Evolutionary conservation across 1,140 invertebrate genomes (phyloP), one percentile per base, ranked within the genome.

Genomic region (Geopemphigus sp.): DNA sequence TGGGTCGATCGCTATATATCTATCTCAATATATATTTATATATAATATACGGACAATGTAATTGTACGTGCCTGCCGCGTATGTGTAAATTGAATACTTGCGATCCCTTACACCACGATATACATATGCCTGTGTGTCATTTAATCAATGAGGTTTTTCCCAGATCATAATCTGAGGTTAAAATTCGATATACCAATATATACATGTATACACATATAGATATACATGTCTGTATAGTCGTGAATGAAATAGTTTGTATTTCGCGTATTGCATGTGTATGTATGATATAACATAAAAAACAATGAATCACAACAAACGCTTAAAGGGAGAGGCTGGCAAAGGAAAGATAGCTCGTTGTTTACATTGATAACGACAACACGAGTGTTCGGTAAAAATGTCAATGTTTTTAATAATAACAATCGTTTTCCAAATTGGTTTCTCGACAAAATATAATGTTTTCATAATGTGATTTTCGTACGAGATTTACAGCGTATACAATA

Each of bases 391-490:
- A 19, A 5, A n/a, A n/a, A 22, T n/a, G 29, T n/a, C 26, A 10
- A n/a, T 17, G 3, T 68, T 68, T 68, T 39, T 4, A 39, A 39
- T 39, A 39, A 8, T 4, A 12, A 50, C 24, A 19, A 50, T 50
- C 66, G 66, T 26, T 68, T 68, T 19, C 22, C 66, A 22, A 50
- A 17, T 68, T 45, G 45, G 39, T 68, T 47, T 47, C n/a, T 11
- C 64, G n/a, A 32, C 8, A 8, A 39, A 39, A 50, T 50, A 50
- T 14, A 50, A 50, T 50, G 8, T 66, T 59, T n/a, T 32, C 29
- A 76, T 56, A 17, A n/a, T n/a, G 29, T 39, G 73, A 76, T 76
- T 24, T 76, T 76, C 73, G 73, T 56, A 76, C 73, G 73, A 76
- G 73, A 76, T 76, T 50, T 14, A 14, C 24, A 39, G 8, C 0